Base-by-base conservation (phyloP, 1,140 invertebrate species). In the Drosophila pandora region DNA sequence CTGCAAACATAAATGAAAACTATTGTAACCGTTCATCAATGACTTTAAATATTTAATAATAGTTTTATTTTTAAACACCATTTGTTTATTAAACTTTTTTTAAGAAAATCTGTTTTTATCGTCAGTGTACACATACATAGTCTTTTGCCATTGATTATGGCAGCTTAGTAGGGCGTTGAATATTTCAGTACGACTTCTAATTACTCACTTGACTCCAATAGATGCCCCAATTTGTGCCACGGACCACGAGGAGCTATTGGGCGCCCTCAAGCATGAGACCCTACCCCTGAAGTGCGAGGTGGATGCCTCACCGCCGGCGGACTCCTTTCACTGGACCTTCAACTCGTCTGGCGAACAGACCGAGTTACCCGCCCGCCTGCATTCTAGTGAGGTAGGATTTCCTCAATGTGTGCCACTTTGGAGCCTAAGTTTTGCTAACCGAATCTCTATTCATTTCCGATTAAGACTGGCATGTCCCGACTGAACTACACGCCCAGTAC, bases 321-420 rank as follows among this genome's bases (percentile, higher is more conserved):
- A 95, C 76, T 94, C 95, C 89, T 97, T 96, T 91, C 95, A 96
- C 69, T 97, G 96, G 96, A 96, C 96, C 43, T 97, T 97, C 93
- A 97, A 97, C 92, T 97, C 96, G 90, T 96, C 96, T 43, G 96
- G 96, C 7, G 96, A 97, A 85, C 94, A 96, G 83, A 95, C 95
- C 0, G 95, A 96, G 85, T 93, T 97, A 45, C 94, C 96, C 7
- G 93, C 95, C 22, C 93, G 94, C 32, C 92, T 93, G 62, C 94
- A 94, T 88, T 94, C 94, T 59, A 94, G 93, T 77, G 93, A 93
- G 84, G 93, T 93, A 34, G 79, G 76, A 63, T 48, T 59, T 52
- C 34, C 50, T 57, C 23, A 5, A 50, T 10, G 37, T 22, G 37
- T 17, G 9, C 41, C 45, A 63, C 41, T 73, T 54, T 13, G n/a